Percentiles rank a stretch among this genome's conserved stretches.
Conservation (phyloP, 2,113 vertebrate genomes). For the Arenaria interpres region DNA sequence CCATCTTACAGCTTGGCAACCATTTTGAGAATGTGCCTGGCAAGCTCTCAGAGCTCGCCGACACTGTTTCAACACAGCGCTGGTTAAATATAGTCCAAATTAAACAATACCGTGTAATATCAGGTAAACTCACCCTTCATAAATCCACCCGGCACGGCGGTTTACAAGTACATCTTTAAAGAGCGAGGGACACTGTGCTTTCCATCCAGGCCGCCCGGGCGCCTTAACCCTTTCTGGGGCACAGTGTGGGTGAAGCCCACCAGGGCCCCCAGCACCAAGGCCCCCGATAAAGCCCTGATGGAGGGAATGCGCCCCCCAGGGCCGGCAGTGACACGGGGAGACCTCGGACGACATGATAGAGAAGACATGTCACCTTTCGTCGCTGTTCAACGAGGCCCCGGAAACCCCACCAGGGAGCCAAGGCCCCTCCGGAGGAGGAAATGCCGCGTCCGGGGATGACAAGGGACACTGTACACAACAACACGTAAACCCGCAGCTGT, state of each 20-base stretch:
- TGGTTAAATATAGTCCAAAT: conserved; percentile 76
- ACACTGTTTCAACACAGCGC: conserved; percentile 80
- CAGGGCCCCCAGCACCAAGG: neutral
- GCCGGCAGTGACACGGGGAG: neutral
- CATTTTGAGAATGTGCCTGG: conserved; percentile 94
- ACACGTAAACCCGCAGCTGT: conserved; percentile 21
- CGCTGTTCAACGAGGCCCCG: neutral
- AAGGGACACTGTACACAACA: neutral
- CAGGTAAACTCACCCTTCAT: conserved; percentile 72
- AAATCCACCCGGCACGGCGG: conserved; percentile 9
- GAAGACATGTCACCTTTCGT: neutral
- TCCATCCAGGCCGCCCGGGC: neutral
- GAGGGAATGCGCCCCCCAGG: rapidly evolving
- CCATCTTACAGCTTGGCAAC: conserved; percentile 98
- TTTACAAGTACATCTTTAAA: conserved; percentile 46
- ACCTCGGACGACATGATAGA: neutral
- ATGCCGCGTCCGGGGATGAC: neutral
- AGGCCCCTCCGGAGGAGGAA: conserved; percentile 18
- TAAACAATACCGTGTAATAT: conserved; percentile 69
- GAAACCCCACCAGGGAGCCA: neutral
- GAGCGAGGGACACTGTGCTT: neutral
- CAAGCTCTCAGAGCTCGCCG: conserved; percentile 82
- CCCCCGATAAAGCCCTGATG: neutral
- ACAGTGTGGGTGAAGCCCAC: neutral
- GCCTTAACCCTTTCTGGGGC: conserved; percentile 64